A percentile compares a stretch with the other conserved stretches of the same genome.
Conservation (phyloP, 2,888 invertebrate species). For the Cataglyphis altisquamis region DNA sequence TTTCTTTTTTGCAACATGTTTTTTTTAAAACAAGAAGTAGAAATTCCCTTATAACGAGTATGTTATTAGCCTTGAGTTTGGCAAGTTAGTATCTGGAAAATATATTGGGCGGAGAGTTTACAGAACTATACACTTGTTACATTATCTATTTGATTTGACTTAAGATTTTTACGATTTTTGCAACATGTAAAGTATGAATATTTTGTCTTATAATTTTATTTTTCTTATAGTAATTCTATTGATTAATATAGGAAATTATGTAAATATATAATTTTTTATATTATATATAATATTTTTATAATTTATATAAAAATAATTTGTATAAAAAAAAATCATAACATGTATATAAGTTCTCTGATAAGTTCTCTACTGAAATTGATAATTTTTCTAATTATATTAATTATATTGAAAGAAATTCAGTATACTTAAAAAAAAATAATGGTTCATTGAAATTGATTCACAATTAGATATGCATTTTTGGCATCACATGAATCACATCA, state of each 20-base stretch:
- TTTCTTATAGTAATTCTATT: background rate
- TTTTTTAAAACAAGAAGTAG: slow-evolving; percentile 17
- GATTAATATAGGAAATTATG: background rate
- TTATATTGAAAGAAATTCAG: background rate
- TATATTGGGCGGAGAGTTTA: background rate
- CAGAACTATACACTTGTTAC: background rate
- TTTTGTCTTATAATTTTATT: background rate
- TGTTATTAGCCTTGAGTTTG: background rate
- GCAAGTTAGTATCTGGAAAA: background rate
- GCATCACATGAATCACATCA: background rate
- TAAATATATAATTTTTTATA: background rate
- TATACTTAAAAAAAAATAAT: background rate
- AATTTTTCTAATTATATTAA: background rate
- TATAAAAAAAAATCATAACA: background rate
- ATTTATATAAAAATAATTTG: background rate
- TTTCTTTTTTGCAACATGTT: slow-evolving; percentile 44
- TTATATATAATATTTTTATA: background rate
- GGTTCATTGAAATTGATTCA: background rate
- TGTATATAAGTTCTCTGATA: background rate
- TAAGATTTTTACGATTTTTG: background rate
- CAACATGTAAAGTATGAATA: background rate
- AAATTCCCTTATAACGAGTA: background rate
- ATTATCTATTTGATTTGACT: slow-evolving; percentile 2
- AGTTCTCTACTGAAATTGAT: background rate
- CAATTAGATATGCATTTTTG: background rate